Evolutionary conservation across 2,113 vertebrate species (phyloP), one percentile per base, ranked within the genome.

Genomic region (Planiliza haematocheilus): DNA sequence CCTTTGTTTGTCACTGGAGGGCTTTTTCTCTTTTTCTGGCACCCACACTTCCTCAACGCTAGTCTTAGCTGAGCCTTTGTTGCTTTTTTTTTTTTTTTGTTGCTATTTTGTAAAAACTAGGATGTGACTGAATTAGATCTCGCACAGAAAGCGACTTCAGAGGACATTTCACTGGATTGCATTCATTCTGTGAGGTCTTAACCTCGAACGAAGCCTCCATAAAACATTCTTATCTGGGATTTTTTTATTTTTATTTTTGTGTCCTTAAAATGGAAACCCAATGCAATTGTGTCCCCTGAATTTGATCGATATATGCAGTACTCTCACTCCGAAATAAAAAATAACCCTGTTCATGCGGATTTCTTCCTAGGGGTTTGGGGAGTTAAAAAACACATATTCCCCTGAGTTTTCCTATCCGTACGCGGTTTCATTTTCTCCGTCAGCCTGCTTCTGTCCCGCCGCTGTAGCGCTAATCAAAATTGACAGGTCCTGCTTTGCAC

Each of bases 401-500:
- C 77, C 30, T 14, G 69, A 69, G 77, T 82, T 77, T 77, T 79
- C 65, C 51, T 24, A 13, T 8, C 39, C 52, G 65, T 65, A 39
- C 46, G 18, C 48, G 3, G 24, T 30, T 30, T 30, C 24, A 30
- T 30, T 30, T 30, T 30, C 70, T 81, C 67, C 66, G 49, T 69
- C 53, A 71, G 43, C 37, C 17, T 52, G 46, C 39, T n/a, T 59
- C 73, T 52, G 20, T 30, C 24, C 24, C 39, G 45, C 46, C 16
- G 1, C 56, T 34, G 36, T 30, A 39, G 74, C 61, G 21, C 57
- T 91, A 87, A 91, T 91, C 84, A 80, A 42, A 88, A 80, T 77
- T 88, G 84, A 82, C 89, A 87, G 80, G 63, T 79, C 48, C 21
- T 57, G 46, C 83, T 87, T 86, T 68, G 63, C 70, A 75, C 77